Evolutionary conservation across 2,113 vertebrate genomes (phyloP).

Genomic region (Thamnophis sirtalis): DNA sequence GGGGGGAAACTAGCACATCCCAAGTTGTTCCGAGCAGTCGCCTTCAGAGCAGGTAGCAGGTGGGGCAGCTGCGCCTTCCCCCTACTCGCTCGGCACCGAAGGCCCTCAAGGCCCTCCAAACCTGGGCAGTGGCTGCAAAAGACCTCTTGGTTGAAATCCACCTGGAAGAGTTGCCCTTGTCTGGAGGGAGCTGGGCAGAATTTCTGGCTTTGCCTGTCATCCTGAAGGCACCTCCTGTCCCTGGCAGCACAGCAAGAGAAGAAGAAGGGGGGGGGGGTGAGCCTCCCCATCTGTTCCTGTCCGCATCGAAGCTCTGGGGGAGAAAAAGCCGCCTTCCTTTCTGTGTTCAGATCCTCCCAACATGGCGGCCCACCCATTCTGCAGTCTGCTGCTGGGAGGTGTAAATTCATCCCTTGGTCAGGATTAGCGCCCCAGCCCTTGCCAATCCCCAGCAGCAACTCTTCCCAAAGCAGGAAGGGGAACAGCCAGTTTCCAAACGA

Average conservation of each 20-base stretch:
- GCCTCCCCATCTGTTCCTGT: not conserved
- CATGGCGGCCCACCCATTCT: conserved; percentile 22
- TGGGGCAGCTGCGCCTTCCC: not conserved
- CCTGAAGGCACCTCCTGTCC: not conserved
- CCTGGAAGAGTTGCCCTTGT: rapidly evolving
- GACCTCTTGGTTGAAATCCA: conserved; percentile 2
- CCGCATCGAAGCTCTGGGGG: not conserved
- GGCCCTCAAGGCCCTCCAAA: not conserved
- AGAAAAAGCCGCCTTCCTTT: conserved; percentile 5
- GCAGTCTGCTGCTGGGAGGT: conserved; percentile 1
- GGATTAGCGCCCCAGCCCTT: not conserved
- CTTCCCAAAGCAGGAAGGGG: not conserved
- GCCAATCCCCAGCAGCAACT: not conserved
- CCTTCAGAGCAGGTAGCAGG: not conserved
- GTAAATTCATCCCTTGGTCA: not conserved
- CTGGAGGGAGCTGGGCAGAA: not conserved
- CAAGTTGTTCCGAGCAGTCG: not conserved
- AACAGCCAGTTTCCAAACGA: conserved; percentile 25
- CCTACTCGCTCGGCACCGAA: too few species aligned
- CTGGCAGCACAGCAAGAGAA: rapidly evolving
- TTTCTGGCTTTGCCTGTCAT: rapidly evolving
- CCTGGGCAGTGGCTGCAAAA: not conserved
- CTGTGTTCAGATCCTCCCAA: conserved; percentile 37
- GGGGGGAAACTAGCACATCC: conserved; percentile 44
- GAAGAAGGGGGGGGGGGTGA: conserved; percentile 9